Conservation (phyloP, 2,797 vertebrate species). For the Botia almorhae region DNA sequence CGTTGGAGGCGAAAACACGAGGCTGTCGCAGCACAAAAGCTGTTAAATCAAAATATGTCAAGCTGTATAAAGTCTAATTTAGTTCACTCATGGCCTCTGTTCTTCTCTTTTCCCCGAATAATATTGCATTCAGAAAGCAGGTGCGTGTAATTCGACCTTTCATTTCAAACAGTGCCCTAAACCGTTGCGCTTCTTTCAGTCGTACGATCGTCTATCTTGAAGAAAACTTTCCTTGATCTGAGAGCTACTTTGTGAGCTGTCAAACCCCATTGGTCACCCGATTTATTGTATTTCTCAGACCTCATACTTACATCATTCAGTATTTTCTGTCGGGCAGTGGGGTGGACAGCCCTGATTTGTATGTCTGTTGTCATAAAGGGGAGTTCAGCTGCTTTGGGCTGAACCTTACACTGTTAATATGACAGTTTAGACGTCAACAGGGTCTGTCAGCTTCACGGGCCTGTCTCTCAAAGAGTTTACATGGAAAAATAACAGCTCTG, state of each 20-base stretch:
- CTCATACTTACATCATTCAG: slow-evolving; percentile 18
- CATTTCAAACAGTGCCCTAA: slow-evolving; percentile 17
- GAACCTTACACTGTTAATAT: neutral
- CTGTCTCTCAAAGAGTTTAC: slow-evolving; percentile 32
- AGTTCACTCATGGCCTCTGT: slow-evolving; percentile 22
- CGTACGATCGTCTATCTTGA: neutral
- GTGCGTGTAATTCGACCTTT: slow-evolving; percentile 13
- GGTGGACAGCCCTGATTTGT: slow-evolving; percentile 26
- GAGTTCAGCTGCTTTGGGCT: neutral
- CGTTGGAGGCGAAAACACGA: slow-evolving; percentile 22
- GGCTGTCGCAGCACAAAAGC: slow-evolving; percentile 3
- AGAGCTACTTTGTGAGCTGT: slow-evolving; percentile 17
- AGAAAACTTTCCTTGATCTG: slow-evolving; percentile 17
- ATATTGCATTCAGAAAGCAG: slow-evolving; percentile 40
- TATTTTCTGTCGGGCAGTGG: slow-evolving; percentile 7
- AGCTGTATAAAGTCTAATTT: slow-evolving; percentile 42
- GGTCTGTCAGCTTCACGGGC: neutral
- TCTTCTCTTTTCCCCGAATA: slow-evolving; percentile 11
- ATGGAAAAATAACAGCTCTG: slow-evolving; percentile 37
- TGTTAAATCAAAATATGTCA: slow-evolving; percentile 44
- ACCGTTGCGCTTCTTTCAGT: slow-evolving; percentile 21
- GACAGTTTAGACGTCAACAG: slow-evolving; percentile 19
- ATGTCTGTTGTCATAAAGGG: slow-evolving; percentile 35
- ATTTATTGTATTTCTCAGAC: slow-evolving; percentile 26
- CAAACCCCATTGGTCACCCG: slow-evolving; percentile 12